Evolutionary conservation across 1,140 invertebrate genomes (phyloP).

Genomic region (Pantala flavescens): DNA sequence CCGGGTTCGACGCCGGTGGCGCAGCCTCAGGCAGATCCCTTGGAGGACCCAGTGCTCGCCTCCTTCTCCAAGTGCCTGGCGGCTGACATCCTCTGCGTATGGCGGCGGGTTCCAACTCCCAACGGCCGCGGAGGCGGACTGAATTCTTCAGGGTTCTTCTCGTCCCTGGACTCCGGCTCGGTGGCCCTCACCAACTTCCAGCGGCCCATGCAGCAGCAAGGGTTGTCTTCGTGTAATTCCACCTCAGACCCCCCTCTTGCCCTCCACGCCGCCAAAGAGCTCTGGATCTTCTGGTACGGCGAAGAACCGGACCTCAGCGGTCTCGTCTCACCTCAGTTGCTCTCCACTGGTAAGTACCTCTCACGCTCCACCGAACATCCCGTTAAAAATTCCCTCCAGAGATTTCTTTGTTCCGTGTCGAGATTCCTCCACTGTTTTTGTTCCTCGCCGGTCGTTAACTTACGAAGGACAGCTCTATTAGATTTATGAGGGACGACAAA

Average conservation of each 20-base stretch:
- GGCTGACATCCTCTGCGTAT: conserved; percentile 90
- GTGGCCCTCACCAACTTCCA: conserved; percentile 44
- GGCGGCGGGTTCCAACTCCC: conserved; percentile 65
- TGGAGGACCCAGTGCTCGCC: conserved; percentile 86
- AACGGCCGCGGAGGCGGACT: conserved; percentile 3
- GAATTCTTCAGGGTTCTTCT: not conserved
- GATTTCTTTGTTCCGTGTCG: no score
- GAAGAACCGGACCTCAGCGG: conserved; percentile 85
- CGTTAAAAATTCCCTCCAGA: conserved; percentile 20
- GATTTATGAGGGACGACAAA: no score
- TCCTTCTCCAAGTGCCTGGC: conserved; percentile 89
- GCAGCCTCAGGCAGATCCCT: conserved; percentile 43
- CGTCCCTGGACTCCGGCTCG: conserved; percentile 26
- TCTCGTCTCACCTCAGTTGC: conserved; percentile 66
- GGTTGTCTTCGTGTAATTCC: conserved; percentile 18
- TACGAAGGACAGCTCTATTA: no score
- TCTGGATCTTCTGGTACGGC: conserved; percentile 99
- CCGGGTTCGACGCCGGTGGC: conserved; percentile 35
- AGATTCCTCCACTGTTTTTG: no score
- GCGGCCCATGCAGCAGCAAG: conserved; percentile 39
- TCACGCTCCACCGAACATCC: not conserved
- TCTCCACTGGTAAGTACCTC: conserved; percentile 56
- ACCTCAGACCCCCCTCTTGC: conserved; percentile 55
- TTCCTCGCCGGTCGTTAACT: no score
- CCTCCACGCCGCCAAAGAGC: conserved; percentile 75